Evolutionary conservation across 1,140 invertebrate genomes (phyloP).

Genomic region (Uloborus diversus): DNA sequence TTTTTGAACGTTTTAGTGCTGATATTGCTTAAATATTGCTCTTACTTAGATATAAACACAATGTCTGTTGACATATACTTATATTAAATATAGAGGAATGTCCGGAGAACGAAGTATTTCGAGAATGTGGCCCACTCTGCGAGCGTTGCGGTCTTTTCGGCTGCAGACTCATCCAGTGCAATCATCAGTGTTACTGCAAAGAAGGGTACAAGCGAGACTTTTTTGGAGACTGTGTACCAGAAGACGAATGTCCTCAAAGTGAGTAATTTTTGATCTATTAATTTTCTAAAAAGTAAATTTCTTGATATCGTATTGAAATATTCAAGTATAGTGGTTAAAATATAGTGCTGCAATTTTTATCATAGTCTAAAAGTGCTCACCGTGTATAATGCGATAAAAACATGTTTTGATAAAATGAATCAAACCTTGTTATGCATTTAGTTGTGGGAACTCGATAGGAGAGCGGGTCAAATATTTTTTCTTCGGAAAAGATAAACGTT

Average conservation of each 20-base stretch:
- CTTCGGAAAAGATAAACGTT: no score
- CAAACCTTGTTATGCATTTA: no score
- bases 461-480: no score
- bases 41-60: no score
- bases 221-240: constrained; percentile 46
- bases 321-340: no score
- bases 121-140: constrained; percentile 17
- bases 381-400: no score
- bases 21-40: no score
- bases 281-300: not conserved
- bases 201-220: constrained; percentile 10
- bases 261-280: not conserved
- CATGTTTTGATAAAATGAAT: no score
- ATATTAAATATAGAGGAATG: constrained; percentile 1
- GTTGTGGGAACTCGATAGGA: no score
- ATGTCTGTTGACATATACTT: not conserved
- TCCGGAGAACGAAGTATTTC: constrained; percentile 35
- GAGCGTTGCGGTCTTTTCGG: not conserved
- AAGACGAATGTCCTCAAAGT: constrained; percentile 31
- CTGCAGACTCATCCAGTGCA: not conserved
- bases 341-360: no score
- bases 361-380: no score
- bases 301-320: not conserved
- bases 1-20: no score
- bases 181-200: constrained; percentile 34